phyloP scores from a whole-genome alignment of 1,140 invertebrate species.

The Eriocheir sinensis region DNA sequence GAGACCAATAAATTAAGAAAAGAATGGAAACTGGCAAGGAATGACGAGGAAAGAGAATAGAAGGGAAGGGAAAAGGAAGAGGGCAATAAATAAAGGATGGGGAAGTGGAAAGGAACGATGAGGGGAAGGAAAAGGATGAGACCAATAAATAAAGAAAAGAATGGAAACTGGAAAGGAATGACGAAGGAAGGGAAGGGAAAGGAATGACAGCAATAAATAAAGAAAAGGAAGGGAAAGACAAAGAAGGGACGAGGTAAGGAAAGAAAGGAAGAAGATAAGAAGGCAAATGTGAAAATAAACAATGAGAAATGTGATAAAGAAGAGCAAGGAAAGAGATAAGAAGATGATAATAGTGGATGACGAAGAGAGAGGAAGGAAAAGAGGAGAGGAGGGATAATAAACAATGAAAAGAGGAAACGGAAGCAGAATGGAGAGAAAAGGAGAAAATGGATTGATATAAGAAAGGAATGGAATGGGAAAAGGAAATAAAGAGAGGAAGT shows the following conservation, averaged over 20 bases:
- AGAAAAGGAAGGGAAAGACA: no score
- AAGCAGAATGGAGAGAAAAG: background rate
- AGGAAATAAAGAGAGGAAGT: constrained; percentile 30
- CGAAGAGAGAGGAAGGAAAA: background rate
- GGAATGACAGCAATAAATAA: no score
- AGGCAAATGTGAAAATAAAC: background rate
- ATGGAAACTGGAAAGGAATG: no score
- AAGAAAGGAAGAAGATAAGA: no score
- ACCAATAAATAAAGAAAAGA: no score
- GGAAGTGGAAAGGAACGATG: no score
- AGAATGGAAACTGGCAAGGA: no score
- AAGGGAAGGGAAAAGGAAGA: no score
- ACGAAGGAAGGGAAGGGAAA: no score
- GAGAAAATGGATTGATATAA: background rate
- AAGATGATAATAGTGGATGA: background rate
- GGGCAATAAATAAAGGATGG: background rate
- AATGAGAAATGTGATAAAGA: background rate
- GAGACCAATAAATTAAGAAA: no score
- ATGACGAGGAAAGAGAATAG: no score
- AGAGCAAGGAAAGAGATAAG: background rate
- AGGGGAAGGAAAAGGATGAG: background rate
- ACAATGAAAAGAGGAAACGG: background rate
- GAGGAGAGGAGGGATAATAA: background rate
- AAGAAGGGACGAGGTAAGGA: no score
- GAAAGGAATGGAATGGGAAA: background rate